Conservation (phyloP, 1,140 invertebrate genomes). For the Octopus bimaculoides region DNA sequence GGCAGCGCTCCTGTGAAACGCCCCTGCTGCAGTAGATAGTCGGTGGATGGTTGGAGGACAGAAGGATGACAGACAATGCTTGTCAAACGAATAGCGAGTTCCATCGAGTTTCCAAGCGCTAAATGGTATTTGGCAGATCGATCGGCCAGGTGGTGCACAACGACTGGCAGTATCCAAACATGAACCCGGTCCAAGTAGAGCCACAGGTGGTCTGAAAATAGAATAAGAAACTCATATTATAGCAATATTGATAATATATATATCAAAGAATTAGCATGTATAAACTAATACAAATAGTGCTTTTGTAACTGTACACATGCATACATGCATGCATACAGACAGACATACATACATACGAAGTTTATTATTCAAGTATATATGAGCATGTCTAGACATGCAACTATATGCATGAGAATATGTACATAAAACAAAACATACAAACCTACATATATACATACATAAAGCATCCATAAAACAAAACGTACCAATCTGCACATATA, state of each 20-base stretch:
- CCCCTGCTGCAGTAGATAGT: not conserved
- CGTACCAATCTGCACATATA: too few species aligned
- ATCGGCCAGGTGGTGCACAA: not conserved
- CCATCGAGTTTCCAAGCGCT: not conserved
- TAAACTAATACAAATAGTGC: too few species aligned
- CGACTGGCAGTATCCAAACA: not conserved
- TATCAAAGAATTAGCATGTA: too few species aligned
- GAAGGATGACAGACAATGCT: not conserved
- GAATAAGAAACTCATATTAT: not conserved
- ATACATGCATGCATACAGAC: too few species aligned
- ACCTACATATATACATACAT: too few species aligned
- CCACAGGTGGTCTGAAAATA: not conserved
- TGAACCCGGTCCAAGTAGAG: not conserved
- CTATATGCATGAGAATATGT: too few species aligned
- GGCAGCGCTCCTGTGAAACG: not conserved
- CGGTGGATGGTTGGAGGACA: conserved; percentile 7
- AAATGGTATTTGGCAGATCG: not conserved
- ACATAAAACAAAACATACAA: too few species aligned
- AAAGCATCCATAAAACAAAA: too few species aligned
- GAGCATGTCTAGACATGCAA: too few species aligned
- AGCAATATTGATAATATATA: not conserved
- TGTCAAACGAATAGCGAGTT: not conserved
- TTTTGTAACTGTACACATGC: too few species aligned
- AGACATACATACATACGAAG: too few species aligned
- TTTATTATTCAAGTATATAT: too few species aligned